phyloP scores from a whole-genome alignment of 1,140 invertebrate species.

The Ostrea denselamellosa region DNA sequence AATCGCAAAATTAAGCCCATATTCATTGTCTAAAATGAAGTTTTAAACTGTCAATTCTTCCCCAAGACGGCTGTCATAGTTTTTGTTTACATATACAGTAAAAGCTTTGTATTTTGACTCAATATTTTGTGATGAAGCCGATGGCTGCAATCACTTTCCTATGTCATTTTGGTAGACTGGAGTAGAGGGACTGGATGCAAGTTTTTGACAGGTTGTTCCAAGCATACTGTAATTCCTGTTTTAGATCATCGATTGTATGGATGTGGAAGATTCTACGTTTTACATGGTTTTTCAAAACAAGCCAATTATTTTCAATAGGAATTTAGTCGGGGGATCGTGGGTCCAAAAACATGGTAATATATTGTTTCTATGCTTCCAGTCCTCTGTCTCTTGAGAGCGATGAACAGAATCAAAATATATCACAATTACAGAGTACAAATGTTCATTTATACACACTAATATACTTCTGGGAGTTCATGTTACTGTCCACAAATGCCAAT shows the following conservation, averaged over 20 bases:
- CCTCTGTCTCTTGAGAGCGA: neutral
- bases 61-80: too few relatives aligned
- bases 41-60: too few relatives aligned
- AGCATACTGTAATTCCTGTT: neutral
- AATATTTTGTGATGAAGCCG: neutral
- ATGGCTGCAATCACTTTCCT: neutral
- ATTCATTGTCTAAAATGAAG: too few relatives aligned
- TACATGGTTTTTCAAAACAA: neutral
- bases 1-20: too few relatives aligned
- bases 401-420: slow-evolving; percentile 46
- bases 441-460: slow-evolving; percentile 42
- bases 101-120: slow-evolving; percentile 7
- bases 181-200: neutral
- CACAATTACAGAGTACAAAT: slow-evolving; percentile 45
- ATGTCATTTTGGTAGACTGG: neutral
- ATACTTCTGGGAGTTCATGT: too few relatives aligned
- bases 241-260: neutral
- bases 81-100: too few relatives aligned
- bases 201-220: neutral
- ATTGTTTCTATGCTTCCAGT: neutral
- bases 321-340: neutral
- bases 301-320: too few relatives aligned
- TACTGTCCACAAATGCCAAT: too few relatives aligned
- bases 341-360: neutral
- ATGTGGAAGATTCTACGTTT: neutral